phyloP scores from a whole-genome alignment of 2,113 vertebrate genomes.

The Nymphicus hollandicus region DNA sequence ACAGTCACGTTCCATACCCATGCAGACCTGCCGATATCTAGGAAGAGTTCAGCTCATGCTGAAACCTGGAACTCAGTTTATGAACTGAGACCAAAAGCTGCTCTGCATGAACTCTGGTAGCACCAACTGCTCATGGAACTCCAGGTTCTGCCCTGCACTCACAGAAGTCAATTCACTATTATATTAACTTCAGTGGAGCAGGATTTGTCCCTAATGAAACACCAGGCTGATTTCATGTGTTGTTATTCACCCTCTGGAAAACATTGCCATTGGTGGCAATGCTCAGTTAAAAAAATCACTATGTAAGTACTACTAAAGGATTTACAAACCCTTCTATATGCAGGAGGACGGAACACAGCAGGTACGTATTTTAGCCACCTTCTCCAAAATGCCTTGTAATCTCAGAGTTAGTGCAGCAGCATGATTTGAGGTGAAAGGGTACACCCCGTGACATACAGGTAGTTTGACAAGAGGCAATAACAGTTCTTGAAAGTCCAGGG shows the following conservation, averaged over 20 bases:
- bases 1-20: rapidly evolving
- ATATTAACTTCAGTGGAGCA: background rate
- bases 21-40: background rate
- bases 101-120: background rate
- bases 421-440: background rate
- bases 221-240: background rate
- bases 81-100: background rate
- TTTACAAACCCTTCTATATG: background rate
- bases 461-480: background rate
- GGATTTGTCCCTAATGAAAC: background rate
- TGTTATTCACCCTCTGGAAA: background rate
- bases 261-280: background rate
- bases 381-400: background rate
- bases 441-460: background rate
- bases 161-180: background rate
- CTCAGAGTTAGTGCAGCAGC: background rate
- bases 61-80: background rate
- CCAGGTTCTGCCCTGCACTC: background rate
- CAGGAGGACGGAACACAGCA: background rate
- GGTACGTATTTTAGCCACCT: background rate
- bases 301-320: background rate
- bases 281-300: background rate
- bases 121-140: background rate
- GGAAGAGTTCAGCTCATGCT: background rate
- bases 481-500: background rate